Evolutionary conservation across 2,113 vertebrate species (phyloP), one percentile per base, ranked within the genome.

Genomic region (Tragulus kanchil): DNA sequence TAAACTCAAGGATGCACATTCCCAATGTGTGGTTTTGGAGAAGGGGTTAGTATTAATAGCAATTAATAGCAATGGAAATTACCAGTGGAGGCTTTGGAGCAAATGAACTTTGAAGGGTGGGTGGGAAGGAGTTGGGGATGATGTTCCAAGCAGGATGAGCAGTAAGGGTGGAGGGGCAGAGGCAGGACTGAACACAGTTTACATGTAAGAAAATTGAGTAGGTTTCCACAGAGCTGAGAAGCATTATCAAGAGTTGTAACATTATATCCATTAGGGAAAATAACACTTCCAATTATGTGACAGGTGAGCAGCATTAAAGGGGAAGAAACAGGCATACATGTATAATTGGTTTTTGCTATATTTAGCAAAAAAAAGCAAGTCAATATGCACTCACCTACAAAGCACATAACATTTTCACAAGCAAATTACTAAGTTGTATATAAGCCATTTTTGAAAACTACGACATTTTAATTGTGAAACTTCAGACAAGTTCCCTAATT

Each of bases 381-480:
- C 52, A 67, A 81, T 54, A 58, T 42, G 58, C 15, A 85, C 56
- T 61, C 9, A 84, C 3, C n/a, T 52, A 67, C 26, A 52, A 95
- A 95, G 19, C 50, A 96, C 8, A 36, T 42, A 86, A 28, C 14
- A 89, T 91, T 69, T 89, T 81, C 19, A 83, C 10, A 87, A 48
- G 28, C 21, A 28, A 87, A 75, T 45, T 77, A 50, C 45, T 50
- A 56, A 81, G 15, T 62, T 67, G 19, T 13, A 78, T 8, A 54
- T 67, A 75, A 71, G 50, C 3, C 42, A 62, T 73, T 95, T 95
- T 90, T 86, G 36, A 89, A 77, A 58, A 14, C 50, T 50, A 89
- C 42, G 78, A 64, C 4, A 64, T 6, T 93, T 82, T 45, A 50
- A 48, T 52, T 91, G 50, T 69, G 56, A 95, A 88, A 75, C 15